Percentiles rank a stretch among this genome's conserved stretches.
These are phyloP conservation scores for Meloidogyne floridensis DNA, from an alignment of 1,140 invertebrate species.

Conservation along the genomic window DNA sequence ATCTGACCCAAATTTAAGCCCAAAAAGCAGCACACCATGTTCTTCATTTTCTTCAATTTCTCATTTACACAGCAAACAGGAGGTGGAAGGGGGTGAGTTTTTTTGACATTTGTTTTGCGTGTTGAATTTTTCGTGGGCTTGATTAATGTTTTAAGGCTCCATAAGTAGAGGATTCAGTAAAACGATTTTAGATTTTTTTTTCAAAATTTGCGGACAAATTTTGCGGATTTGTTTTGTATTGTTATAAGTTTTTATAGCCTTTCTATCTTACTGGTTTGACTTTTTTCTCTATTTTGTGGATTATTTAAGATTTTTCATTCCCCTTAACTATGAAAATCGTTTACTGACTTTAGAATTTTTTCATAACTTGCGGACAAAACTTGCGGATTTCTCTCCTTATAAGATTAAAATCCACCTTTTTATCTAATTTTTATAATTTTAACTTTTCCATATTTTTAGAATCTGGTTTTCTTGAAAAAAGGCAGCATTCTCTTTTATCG, in stretches of 20 bases:
- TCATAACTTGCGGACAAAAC: too few relatives aligned
- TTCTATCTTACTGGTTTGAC: too few relatives aligned
- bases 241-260: too few relatives aligned
- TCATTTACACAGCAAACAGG: background rate
- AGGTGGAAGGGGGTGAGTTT: background rate
- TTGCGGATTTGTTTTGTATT: too few relatives aligned
- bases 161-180: too few relatives aligned
- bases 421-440: background rate
- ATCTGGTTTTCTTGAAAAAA: constrained; percentile 16
- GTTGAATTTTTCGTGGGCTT: background rate
- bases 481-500: background rate
- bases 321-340: background rate
- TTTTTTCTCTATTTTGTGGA: too few relatives aligned
- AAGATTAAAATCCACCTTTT: too few relatives aligned
- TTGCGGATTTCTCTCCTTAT: too few relatives aligned
- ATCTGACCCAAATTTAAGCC: background rate
- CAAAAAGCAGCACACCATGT: constrained; percentile 18
- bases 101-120: constrained; percentile 19
- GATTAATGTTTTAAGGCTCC: too few relatives aligned
- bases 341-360: constrained; percentile 13
- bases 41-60: background rate
- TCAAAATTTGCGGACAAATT: too few relatives aligned
- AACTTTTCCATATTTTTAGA: background rate
- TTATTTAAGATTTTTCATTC: too few relatives aligned
- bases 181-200: too few relatives aligned